These are phyloP conservation scores for Ellobius talpinus DNA, from an alignment of 2,113 vertebrate species.

Conservation along the genomic window DNA sequence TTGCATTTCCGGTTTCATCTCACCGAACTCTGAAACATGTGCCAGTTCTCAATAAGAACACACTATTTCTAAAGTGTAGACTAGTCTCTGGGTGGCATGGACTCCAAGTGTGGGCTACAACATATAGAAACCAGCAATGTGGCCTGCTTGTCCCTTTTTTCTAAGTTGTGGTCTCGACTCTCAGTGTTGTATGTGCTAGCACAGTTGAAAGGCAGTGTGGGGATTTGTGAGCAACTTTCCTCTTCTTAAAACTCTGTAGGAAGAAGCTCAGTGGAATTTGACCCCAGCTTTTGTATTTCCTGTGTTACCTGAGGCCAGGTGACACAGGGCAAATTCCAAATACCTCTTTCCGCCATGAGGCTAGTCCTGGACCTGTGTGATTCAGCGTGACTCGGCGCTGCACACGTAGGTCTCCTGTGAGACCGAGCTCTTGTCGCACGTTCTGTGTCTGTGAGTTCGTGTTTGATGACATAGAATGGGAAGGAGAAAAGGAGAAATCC, in stretches of 20 bases:
- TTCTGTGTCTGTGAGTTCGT: constrained; percentile 2
- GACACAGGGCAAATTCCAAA: constrained; percentile 41
- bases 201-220: not conserved
- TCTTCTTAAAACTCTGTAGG: not conserved
- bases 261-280: constrained; percentile 24
- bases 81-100: not conserved
- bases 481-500: constrained; percentile 66
- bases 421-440: not conserved
- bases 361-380: constrained; percentile 12
- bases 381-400: not conserved
- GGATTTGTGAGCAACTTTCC: not conserved
- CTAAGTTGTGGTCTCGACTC: constrained; percentile 21
- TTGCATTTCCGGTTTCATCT: constrained; percentile 10
- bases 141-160: not conserved
- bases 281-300: constrained; percentile 54
- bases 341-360: not conserved
- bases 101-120: not conserved
- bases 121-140: not conserved
- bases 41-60: not conserved
- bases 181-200: constrained; percentile 23
- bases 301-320: constrained; percentile 60
- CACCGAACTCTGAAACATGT: not conserved
- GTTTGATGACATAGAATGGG: not conserved
- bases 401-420: constrained; percentile 11
- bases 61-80: constrained; percentile 45